phyloP scores from a whole-genome alignment of 2,113 vertebrate genomes.

The Phainopepla nitens region DNA sequence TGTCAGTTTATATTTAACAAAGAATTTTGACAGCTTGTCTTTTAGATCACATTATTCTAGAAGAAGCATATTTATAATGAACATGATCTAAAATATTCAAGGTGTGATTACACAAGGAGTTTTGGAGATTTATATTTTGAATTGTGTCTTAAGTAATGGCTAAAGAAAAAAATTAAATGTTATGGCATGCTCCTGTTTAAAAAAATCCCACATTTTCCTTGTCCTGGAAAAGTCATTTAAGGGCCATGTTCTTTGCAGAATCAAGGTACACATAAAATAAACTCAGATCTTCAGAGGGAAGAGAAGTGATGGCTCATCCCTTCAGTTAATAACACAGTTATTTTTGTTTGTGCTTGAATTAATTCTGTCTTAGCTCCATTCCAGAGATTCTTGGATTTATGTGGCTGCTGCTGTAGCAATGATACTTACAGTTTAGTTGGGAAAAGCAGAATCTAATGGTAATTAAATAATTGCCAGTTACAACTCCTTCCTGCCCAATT shows the following conservation, averaged over 20 bases:
- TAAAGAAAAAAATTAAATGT: neutral
- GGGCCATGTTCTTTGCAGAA: accelerated
- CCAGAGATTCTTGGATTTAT: neutral
- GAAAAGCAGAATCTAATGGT: neutral
- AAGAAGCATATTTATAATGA: conserved; percentile 22
- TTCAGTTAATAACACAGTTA: neutral
- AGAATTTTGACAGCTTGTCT: conserved; percentile 35
- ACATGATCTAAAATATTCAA: neutral
- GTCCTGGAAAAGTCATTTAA: neutral
- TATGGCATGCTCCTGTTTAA: neutral
- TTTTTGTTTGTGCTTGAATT: neutral
- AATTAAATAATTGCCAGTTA: neutral
- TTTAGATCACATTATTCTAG: conserved; percentile 2
- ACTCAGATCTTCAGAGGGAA: neutral
- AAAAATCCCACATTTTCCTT: neutral
- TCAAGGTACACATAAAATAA: neutral
- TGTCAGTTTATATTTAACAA: conserved; percentile 37
- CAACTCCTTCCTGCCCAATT: neutral
- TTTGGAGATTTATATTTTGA: neutral
- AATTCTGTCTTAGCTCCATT: neutral
- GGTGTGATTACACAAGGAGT: neutral
- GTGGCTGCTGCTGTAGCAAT: neutral
- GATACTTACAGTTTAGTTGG: neutral
- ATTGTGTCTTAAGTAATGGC: neutral
- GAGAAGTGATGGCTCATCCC: neutral